Conservation (phyloP, 2,888 invertebrate species). For the Ormia ochracea region DNA sequence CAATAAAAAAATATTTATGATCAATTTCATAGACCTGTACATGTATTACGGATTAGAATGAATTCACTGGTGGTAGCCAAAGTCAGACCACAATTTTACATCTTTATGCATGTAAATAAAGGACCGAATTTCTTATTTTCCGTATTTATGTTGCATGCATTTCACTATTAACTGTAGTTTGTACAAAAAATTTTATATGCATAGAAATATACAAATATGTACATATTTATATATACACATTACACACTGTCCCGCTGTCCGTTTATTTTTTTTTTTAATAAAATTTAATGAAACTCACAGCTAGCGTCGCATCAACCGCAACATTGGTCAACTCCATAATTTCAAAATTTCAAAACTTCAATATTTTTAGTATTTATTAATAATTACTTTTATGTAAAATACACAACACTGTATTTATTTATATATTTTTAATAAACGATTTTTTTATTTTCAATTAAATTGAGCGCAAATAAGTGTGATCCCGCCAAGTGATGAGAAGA, state of each 20-base stretch:
- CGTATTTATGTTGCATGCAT: too few relatives aligned
- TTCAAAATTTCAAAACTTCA: slow-evolving; percentile 1
- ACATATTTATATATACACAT: not conserved
- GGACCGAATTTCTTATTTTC: too few relatives aligned
- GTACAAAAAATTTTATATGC: too few relatives aligned
- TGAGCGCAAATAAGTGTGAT: slow-evolving; percentile 29
- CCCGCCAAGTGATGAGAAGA: slow-evolving; percentile 48
- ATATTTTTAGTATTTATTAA: not conserved
- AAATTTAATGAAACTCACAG: slow-evolving; percentile 37
- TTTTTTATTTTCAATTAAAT: slow-evolving; percentile 6
- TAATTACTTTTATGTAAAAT: too few relatives aligned
- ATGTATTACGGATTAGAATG: too few relatives aligned
- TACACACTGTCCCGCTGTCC: not conserved
- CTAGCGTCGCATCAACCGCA: slow-evolving; percentile 58
- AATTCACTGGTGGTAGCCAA: too few relatives aligned
- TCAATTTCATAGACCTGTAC: too few relatives aligned
- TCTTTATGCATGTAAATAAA: too few relatives aligned
- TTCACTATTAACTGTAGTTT: too few relatives aligned
- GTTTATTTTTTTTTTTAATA: not conserved
- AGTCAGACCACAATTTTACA: too few relatives aligned
- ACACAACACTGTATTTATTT: not conserved
- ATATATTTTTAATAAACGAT: too few relatives aligned
- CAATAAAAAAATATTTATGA: too few relatives aligned
- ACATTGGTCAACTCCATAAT: slow-evolving; percentile 64
- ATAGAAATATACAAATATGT: not conserved